Evolutionary conservation across 2,888 invertebrate species (phyloP), one percentile per base, ranked within the genome.

Genomic region (Rutpela maculata): DNA sequence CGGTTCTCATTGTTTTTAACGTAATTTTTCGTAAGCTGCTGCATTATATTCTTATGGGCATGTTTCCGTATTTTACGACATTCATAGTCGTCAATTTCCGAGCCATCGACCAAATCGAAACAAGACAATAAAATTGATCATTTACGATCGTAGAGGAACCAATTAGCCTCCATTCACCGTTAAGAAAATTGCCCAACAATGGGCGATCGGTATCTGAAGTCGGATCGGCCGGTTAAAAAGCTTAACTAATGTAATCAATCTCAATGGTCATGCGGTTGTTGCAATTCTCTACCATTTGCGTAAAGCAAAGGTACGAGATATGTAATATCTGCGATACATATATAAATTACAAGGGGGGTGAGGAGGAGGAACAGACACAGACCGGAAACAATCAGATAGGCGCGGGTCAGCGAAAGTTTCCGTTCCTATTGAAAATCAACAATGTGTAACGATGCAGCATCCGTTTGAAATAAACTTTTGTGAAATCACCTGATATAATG

Each of bases 371-470:
- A 79, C 80, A 79, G 80, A 77, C 72, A 72, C 75, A 78, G 79
- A 85, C 86, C 86, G 89, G 89, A 89, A 89, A 88, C 86, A 85
- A 88, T 87, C 86, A 87, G 87, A 88, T 87, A 87, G 87, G 87
- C 84, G 87, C 87, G 87, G 88, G 87, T 86, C 87, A 88, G 88
- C 87, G 88, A 89, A 89, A 89, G 88, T 89, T 89, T 89, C 88
- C 89, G 88, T 86, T 88, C 85, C 89, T 88, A 89, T 90, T 89
- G 88, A 89, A 88, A 89, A 88, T 83, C 89, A 89, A 81, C 88
- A 87, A 86, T 83, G 89, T 88, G 89, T 89, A 87, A 89, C 89
- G 87, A 84, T 86, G 78, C 89, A 89, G 88, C 89, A 88, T 89
- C 89, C 89, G 89, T 84, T 88, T 77, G 77, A 76, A 78, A 78